These are phyloP conservation scores for Bos javanicus DNA, from an alignment of 2,113 vertebrate species.

Conservation along the genomic window DNA sequence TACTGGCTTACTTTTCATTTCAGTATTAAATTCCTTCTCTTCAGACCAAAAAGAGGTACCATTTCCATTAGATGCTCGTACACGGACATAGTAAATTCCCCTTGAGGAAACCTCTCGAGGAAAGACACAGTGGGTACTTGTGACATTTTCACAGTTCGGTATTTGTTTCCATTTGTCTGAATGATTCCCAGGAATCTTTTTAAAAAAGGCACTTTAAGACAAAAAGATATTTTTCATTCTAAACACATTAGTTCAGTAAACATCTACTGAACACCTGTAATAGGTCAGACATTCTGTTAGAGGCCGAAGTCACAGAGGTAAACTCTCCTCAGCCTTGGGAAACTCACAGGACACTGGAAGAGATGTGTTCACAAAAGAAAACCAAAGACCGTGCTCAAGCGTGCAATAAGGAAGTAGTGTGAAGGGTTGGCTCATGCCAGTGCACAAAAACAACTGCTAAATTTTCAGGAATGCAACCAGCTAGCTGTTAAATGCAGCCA, in stretches of 20 bases:
- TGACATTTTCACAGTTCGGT: slow-evolving; percentile 60
- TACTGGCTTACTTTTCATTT: slow-evolving; percentile 60
- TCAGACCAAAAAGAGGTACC: slow-evolving; percentile 70
- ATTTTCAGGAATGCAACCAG: background rate
- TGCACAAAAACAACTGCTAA: too few relatives aligned
- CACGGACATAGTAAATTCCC: slow-evolving; percentile 55
- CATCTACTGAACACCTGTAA: background rate
- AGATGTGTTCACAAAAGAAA: background rate
- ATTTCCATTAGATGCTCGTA: slow-evolving; percentile 61
- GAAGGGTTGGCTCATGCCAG: fast-evolving
- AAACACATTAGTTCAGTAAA: background rate
- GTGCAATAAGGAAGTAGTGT: fast-evolving
- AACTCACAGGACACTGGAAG: background rate
- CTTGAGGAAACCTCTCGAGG: fast-evolving
- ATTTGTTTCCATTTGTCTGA: slow-evolving; percentile 64
- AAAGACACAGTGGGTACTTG: slow-evolving; percentile 58
- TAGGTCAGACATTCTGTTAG: background rate
- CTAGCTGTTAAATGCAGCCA: background rate
- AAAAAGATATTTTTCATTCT: background rate
- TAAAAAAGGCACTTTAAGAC: slow-evolving; percentile 67
- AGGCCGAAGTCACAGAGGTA: background rate
- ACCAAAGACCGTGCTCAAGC: background rate
- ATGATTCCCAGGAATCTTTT: background rate
- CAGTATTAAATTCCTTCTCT: slow-evolving; percentile 61
- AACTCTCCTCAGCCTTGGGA: background rate